Base-by-base conservation (phyloP, 2,888 invertebrate genomes). In the Candidula unifasciata region DNA sequence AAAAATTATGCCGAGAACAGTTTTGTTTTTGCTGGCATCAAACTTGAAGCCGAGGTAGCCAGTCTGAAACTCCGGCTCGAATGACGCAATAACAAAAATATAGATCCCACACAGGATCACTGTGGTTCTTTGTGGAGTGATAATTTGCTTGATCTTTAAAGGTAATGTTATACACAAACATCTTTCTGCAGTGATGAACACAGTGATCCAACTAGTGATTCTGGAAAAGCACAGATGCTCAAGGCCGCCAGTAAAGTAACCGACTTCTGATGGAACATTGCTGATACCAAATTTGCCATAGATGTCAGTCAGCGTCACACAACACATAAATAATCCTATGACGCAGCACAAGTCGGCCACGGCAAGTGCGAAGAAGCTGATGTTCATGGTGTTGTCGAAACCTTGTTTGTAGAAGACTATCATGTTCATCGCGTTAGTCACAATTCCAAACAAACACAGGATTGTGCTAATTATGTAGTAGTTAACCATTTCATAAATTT, bases 131-230 rank as follows among this genome's bases (percentile, higher is more conserved):
- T 18, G 64, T n/a, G 64, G 74, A 24, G 74, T 74, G 76, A 82
- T 27, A 30, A 82, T 66, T 54, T 18, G 24, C 30, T 82, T 82
- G 24, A 82, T 52, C n/a, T 76, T 82, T 3, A 60, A 16, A n/a
- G 60, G 60, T 24, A 60, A 60, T 18, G 60, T 60, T 13, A 60
- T 60, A 60, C 60, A 60, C 21, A 60, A 21, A 16, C n/a, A 21
- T 3, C 60, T 60, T 2, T n/a, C 82, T 0, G 35, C 6, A 0
- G 76, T 76, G 52, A 82, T 68, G 33, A 35, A 76, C 8, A 52
- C 82, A 3, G 82, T 82, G 37, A 82, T 66, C 66, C 24, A 27
- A 27, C 66, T 27, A 27, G 66, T 66, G 27, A 66, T 66, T 66
- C 27, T 66, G 24, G 66, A 66, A 27, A 66, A 66, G 27, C 10